Evolutionary conservation across 2,113 vertebrate genomes (phyloP).

Genomic region (Phainopepla nitens): DNA sequence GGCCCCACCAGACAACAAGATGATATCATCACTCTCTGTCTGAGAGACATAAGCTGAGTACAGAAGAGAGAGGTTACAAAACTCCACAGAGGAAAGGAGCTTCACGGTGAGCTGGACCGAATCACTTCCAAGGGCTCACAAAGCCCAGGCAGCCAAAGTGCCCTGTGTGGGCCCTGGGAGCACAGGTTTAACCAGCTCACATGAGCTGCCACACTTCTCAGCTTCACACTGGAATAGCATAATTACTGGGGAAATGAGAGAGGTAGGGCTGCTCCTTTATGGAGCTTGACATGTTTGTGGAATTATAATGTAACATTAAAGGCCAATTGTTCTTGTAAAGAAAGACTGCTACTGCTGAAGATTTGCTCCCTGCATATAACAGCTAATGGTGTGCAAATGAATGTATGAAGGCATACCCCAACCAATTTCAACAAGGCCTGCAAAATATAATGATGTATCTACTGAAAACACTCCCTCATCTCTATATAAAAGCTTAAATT

Average conservation of each 20-base stretch:
- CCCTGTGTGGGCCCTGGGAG: neutral
- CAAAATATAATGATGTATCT: neutral
- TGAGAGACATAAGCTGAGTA: neutral
- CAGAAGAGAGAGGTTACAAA: neutral
- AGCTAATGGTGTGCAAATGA: neutral
- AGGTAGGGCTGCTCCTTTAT: neutral
- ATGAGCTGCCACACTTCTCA: neutral
- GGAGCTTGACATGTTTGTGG: neutral
- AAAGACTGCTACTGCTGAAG: neutral
- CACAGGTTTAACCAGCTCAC: neutral
- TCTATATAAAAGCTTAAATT: neutral
- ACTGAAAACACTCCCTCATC: neutral
- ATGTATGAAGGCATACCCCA: neutral
- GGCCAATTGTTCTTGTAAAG: neutral
- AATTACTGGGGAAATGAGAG: neutral
- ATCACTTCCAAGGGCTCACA: neutral
- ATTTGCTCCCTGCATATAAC: neutral
- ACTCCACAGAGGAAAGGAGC: neutral
- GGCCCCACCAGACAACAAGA: neutral
- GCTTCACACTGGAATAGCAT: neutral
- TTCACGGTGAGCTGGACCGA: neutral
- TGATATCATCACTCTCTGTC: neutral
- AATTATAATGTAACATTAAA: neutral
- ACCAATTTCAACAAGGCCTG: neutral
- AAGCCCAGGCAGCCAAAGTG: neutral